Evolutionary conservation across 2,888 invertebrate genomes (phyloP).

Genomic region (Drosophila mimica): DNA sequence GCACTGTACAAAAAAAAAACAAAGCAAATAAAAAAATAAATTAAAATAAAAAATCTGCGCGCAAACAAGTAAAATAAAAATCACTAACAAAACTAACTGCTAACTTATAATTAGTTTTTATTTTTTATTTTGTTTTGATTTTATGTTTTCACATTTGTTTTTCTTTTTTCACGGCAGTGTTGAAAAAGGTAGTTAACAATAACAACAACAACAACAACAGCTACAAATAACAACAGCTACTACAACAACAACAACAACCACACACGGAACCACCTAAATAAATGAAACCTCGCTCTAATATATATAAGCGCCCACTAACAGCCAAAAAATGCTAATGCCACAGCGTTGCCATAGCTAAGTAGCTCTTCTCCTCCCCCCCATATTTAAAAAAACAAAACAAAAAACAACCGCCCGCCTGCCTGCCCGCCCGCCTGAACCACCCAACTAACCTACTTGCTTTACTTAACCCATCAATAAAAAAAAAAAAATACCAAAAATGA

Average conservation of each 20-base stretch:
- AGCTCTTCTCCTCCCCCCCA: background rate
- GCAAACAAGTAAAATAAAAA: constrained; percentile 6
- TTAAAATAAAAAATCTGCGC: constrained; percentile 30
- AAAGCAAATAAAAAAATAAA: constrained; percentile 14
- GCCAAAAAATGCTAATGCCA: constrained; percentile 11
- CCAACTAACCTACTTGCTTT: constrained; percentile 41
- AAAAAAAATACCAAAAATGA: constrained; percentile 5
- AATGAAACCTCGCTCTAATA: constrained; percentile 12
- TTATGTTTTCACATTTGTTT: constrained; percentile 28
- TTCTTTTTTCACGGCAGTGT: constrained; percentile 55
- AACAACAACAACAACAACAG: constrained; percentile 48
- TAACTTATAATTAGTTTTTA: constrained; percentile 31
- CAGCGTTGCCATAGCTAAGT: constrained; percentile 30
- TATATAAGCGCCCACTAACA: constrained; percentile 27
- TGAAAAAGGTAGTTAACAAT: constrained; percentile 53
- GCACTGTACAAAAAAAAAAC: constrained; percentile 42
- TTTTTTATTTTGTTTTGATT: constrained; percentile 15
- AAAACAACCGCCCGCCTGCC: constrained; percentile 13
- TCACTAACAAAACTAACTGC: constrained; percentile 50
- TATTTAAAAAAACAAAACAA: constrained; percentile 1
- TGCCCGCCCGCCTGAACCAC: constrained; percentile 45
- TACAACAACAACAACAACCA: constrained; percentile 32
- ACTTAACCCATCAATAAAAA: constrained; percentile 36
- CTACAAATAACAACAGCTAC: constrained; percentile 11
- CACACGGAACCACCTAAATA: constrained; percentile 32